These are phyloP conservation scores for Siderastrea siderea DNA, from an alignment of 92 coral and sea anemone genomes.

Conservation along the genomic window DNA sequence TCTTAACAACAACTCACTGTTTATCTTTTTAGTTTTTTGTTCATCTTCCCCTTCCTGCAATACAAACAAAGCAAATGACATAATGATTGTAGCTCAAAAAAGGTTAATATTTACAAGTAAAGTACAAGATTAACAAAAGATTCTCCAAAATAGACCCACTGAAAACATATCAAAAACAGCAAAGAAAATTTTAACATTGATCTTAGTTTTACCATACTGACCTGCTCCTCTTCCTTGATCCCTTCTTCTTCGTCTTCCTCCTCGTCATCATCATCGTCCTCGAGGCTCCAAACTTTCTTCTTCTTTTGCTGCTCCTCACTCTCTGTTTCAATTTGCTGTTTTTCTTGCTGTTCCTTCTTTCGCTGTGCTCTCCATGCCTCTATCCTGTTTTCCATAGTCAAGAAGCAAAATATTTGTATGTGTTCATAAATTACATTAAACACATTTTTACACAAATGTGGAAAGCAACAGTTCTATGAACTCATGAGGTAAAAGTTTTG, in stretches of 20 bases:
- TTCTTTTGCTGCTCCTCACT: constrained; percentile 75
- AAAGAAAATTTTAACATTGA: not conserved
- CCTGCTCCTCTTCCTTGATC: constrained; percentile 24
- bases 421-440: no score
- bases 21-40: constrained; percentile 10
- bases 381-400: constrained; percentile 43
- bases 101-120: no score
- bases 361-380: constrained; percentile 97
- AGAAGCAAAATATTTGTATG: not conserved
- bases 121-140: not conserved
- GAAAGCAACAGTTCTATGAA: no score
- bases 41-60: constrained; percentile 52
- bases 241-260: constrained; percentile 74
- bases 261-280: constrained; percentile 99
- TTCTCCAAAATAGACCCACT: not conserved
- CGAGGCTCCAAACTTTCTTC: constrained; percentile 96
- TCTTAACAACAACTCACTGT: constrained; percentile 2
- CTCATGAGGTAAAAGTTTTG: no score
- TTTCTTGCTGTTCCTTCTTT: constrained; percentile 77
- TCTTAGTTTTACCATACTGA: not conserved
- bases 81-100: no score
- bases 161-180: not conserved
- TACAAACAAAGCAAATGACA: not conserved
- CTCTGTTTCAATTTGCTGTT: constrained; percentile 56
- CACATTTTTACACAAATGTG: no score